Evolutionary conservation across 2,888 invertebrate species (phyloP).

Genomic region (Pristionchus japonicus): DNA sequence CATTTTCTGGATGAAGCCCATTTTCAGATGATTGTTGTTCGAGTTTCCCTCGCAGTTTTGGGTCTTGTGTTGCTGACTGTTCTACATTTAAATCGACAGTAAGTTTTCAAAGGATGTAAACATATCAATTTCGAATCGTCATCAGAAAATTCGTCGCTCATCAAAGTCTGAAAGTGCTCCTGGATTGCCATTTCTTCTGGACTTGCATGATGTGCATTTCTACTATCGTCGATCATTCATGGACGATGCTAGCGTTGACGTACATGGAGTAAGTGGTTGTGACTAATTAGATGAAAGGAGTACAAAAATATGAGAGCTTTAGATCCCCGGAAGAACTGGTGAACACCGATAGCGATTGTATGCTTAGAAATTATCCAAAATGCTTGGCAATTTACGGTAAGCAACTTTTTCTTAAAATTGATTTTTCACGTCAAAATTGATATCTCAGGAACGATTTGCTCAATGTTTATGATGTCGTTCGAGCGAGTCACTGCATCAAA

Average conservation of each 20-base stretch:
- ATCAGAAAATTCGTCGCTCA: constrained; percentile 1
- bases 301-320: too few species aligned
- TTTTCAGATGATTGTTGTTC: background rate
- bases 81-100: background rate
- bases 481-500: background rate
- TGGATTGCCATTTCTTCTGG: constrained; percentile 1
- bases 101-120: background rate
- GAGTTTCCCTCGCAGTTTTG: background rate
- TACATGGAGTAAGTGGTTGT: background rate
- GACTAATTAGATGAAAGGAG: too few species aligned
- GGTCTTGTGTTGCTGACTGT: background rate
- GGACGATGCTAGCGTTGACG: background rate
- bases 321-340: background rate
- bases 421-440: too few species aligned
- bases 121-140: background rate
- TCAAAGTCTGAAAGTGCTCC: background rate
- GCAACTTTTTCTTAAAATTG: too few species aligned
- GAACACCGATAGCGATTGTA: background rate
- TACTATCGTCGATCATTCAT: background rate
- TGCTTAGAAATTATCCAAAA: background rate
- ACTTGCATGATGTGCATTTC: background rate
- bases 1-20: background rate
- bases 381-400: background rate
- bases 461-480: background rate
- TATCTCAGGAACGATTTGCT: background rate